Evolutionary conservation across 2,797 vertebrate species (phyloP), one percentile per base, ranked within the genome.

Genomic region (Tachyglossus aculeatus): DNA sequence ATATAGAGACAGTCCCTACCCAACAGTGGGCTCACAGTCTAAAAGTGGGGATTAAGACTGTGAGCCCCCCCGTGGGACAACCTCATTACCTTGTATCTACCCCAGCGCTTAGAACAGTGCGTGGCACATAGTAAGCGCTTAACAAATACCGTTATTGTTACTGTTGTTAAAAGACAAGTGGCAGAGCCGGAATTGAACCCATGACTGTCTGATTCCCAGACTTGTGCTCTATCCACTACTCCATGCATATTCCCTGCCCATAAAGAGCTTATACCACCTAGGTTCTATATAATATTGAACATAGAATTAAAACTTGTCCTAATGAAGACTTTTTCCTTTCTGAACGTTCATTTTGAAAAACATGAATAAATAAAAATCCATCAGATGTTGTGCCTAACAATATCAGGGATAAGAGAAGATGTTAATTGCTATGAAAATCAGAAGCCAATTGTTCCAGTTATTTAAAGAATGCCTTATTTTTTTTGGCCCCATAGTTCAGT

Each of bases 401-500:
- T 50, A 29, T 40, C 25, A 24, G 12, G 5, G 4, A 16, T 40
- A 36, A 16, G 61, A 36, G 6, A 31, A 8, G 33, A 38, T 1
- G 43, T 19, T 39, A 74, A 5, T 0, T 21, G 45, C 38, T 54
- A 71, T 54, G 40, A 50, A 61, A 9, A 59, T 7, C 63, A 56
- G 3, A 24, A 38, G 52, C 3, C 9, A 24, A 34, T 12, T 34
- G 19, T 62, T 60, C 53, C 14, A 22, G 27, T 51, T 66, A 37
- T 38, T 74, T 63, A 5, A 65, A 37, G 44, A 5, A 47, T 22
- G 19, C 6, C 5, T 65, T 77, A 32, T 75, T 22, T 38, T 77
- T 4, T 53, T 72, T 37, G n/a, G n/a, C 12, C 7, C 32, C 3
- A 50, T 47, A 19, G 15, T 10, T 4, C 21, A 0, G 48, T 75